phyloP scores from a whole-genome alignment of 2,888 invertebrate genomes.

The Erannis defoliaria region DNA sequence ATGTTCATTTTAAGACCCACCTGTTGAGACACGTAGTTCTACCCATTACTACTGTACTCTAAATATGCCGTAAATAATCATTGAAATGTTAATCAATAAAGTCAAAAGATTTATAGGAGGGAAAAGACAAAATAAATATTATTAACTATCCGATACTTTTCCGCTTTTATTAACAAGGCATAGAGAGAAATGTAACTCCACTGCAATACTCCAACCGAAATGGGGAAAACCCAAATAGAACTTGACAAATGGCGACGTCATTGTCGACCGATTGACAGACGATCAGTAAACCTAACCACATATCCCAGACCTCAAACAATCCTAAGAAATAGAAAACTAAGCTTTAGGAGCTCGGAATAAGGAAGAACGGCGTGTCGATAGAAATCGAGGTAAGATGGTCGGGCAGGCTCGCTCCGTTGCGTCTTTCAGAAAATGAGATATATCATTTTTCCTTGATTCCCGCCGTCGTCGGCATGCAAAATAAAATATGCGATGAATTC shows the following conservation, averaged over 20 bases:
- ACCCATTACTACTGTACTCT: too few relatives aligned
- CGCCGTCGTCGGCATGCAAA: conserved; percentile 43
- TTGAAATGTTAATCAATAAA: too few relatives aligned
- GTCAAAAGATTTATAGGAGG: too few relatives aligned
- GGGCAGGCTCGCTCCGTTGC: conserved; percentile 31
- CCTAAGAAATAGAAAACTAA: conserved; percentile 6
- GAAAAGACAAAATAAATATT: too few relatives aligned
- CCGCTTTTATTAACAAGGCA: too few relatives aligned
- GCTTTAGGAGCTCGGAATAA: conserved; percentile 16
- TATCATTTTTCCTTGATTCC: conserved; percentile 49
- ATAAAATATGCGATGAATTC: conserved; percentile 49
- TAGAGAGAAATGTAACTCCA: conserved; percentile 15
- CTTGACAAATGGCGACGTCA: conserved; percentile 51
- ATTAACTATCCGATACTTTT: too few relatives aligned
- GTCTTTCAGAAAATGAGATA: conserved; percentile 43
- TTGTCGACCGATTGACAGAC: conserved; percentile 48
- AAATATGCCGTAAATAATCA: too few relatives aligned
- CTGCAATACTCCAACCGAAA: conserved; percentile 37
- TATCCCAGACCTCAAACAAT: conserved; percentile 21
- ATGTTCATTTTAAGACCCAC: too few relatives aligned
- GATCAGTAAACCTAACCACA: conserved; percentile 41
- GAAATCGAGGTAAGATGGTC: conserved; percentile 26
- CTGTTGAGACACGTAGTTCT: too few relatives aligned
- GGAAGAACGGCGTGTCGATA: conserved; percentile 7
- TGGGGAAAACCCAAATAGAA: conserved; percentile 47